These are phyloP conservation scores for Lasioglossum lativentre DNA, from an alignment of 2,888 invertebrate species.

Conservation along the genomic window DNA sequence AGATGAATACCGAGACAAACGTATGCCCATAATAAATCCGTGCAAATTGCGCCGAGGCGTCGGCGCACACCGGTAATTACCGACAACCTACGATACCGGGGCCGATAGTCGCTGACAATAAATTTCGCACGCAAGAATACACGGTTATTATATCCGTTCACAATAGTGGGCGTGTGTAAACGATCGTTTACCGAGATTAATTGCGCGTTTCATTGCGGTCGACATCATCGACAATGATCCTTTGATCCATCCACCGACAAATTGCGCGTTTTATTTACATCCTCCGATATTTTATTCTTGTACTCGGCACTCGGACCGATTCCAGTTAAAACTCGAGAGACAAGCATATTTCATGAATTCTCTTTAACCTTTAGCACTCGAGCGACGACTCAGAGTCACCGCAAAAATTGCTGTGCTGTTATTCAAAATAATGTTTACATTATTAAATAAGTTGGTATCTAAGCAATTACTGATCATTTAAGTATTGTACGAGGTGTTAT, in stretches of 20 bases:
- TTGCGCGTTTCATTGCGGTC: constrained; percentile 44
- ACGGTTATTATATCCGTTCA: constrained; percentile 51
- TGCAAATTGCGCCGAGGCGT: constrained; percentile 57
- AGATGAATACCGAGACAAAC: constrained; percentile 43
- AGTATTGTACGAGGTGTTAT: too few species aligned
- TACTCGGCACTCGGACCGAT: neutral
- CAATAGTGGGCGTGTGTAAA: constrained; percentile 58
- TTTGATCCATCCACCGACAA: constrained; percentile 56
- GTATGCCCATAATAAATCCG: constrained; percentile 58
- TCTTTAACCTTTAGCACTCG: too few species aligned
- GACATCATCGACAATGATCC: constrained; percentile 40
- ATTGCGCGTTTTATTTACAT: constrained; percentile 38
- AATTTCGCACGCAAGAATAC: constrained; percentile 57
- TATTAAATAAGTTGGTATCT: too few species aligned
- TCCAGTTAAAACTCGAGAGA: neutral
- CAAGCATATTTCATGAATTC: too few species aligned
- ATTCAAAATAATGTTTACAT: too few species aligned
- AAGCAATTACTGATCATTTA: too few species aligned
- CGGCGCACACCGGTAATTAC: constrained; percentile 55
- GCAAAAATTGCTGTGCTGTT: too few species aligned
- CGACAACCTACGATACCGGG: constrained; percentile 50
- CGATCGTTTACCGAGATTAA: constrained; percentile 65
- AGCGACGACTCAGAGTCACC: too few species aligned
- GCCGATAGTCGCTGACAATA: constrained; percentile 61
- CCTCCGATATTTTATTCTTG: constrained; percentile 5